Base-by-base conservation (phyloP, 1,140 invertebrate species). In the Pseudachorutes palmiensis region DNA sequence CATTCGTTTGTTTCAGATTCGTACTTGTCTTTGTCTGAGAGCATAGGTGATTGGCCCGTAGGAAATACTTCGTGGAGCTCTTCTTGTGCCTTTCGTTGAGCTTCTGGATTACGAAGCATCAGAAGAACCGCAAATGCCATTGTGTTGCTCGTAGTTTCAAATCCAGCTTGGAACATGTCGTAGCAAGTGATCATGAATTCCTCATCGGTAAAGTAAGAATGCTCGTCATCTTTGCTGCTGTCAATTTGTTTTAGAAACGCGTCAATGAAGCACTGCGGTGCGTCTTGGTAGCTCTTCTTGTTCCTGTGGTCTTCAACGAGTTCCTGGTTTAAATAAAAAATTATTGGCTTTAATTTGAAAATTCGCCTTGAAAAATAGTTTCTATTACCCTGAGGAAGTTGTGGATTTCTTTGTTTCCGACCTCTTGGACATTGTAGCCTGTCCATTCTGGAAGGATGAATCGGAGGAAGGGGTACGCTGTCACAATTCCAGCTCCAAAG, bases 251-350 rank as follows among this genome's bases (percentile, higher is more conserved):
- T 81, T 24, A 94, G 79, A 75, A 91, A 93, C 9, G 85, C 84
- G 73, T 94, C 91, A 82, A 94, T 92, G 24, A 94, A 85, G 78
- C 93, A 90, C 62, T 87, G 58, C 82, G 1, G 87, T n/a, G 3
- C n/a, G 3, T 41, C 19, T 32, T 9, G 2, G 31, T 32, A 32
- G 45, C 3, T 48, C 45, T 26, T 57, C 58, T 30, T 28, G 9
- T 51, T 64, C 26, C 45, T 2, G 58, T 70, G 66, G 16, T 70
- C 66, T 28, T 65, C 66, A 24, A 70, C 58, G 19, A 60, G 29
- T 61, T 70, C 55, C 66, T 70, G 28, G 22, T 29, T 22, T 28
- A 28, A 26, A 45, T 60, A 41, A 29, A 30, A 57, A n/a, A 1
- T n/a, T 28, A 2, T 24, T 29, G 61, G 58, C 28, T 36, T 62